Conservation (phyloP, 1,140 invertebrate genomes). For the Agrypnia vestita region DNA sequence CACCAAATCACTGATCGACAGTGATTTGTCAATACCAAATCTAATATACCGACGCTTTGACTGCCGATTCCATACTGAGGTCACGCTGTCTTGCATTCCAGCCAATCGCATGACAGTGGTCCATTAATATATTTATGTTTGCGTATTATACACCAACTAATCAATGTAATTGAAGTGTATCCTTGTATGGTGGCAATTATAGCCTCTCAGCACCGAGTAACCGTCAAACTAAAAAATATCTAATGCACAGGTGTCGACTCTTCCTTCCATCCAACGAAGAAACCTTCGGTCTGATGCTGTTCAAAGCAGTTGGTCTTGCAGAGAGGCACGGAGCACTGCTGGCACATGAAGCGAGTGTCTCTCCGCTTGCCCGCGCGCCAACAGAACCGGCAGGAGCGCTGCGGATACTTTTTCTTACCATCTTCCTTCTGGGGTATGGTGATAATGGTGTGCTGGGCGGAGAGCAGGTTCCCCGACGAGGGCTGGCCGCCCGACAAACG, state of each 20-base stretch:
- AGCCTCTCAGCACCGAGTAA: not conserved
- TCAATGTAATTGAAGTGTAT: too few relatives aligned
- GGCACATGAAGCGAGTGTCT: slow-evolving; percentile 72
- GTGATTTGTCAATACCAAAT: too few relatives aligned
- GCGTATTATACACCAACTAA: too few relatives aligned
- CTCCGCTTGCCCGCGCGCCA: slow-evolving; percentile 70
- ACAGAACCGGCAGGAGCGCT: slow-evolving; percentile 70
- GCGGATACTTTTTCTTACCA: slow-evolving; percentile 73
- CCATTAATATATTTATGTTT: too few relatives aligned
- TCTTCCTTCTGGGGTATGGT: slow-evolving; percentile 73
- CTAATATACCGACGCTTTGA: too few relatives aligned
- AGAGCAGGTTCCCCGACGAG: slow-evolving; percentile 52
- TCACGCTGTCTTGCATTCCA: too few relatives aligned
- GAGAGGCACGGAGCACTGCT: slow-evolving; percentile 69
- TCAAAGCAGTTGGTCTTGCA: slow-evolving; percentile 72
- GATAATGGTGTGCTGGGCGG: slow-evolving; percentile 67
- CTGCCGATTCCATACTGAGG: too few relatives aligned
- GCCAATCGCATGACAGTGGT: too few relatives aligned
- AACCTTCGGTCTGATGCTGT: slow-evolving; percentile 65
- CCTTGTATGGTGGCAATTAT: too few relatives aligned
- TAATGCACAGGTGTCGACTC: slow-evolving; percentile 22
- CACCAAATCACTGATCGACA: too few relatives aligned
- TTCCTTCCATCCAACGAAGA: slow-evolving; percentile 23
- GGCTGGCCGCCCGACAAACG: not conserved
- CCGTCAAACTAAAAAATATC: not conserved